A percentile compares a stretch with the other conserved stretches of the same genome.
These are phyloP conservation scores for Macrotus californicus DNA, from an alignment of 2,113 vertebrate species.

Conservation along the genomic window DNA sequence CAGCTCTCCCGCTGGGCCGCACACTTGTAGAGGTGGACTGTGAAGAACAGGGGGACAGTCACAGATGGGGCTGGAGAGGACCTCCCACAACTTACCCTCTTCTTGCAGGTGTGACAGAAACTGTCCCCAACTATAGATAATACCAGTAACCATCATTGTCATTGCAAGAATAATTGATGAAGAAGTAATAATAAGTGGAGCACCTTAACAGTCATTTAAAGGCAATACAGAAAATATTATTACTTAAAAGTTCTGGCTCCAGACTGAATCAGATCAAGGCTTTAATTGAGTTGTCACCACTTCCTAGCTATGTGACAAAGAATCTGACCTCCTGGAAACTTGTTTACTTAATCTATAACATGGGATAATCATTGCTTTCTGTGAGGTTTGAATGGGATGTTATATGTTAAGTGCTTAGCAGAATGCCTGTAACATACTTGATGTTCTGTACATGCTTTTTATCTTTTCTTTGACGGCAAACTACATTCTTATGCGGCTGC, in stretches of 20 bases:
- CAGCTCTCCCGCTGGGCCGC: slow-evolving; percentile 97
- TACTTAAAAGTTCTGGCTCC: background rate
- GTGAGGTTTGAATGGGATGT: background rate
- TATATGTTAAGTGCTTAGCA: background rate
- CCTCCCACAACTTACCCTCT: background rate
- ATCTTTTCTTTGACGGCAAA: background rate
- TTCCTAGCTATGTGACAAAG: background rate
- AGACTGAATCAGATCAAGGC: background rate
- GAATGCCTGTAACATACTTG: background rate
- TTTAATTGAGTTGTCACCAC: background rate
- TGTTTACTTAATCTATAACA: background rate
- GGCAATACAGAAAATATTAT: background rate
- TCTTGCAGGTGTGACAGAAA: background rate
- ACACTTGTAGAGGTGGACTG: slow-evolving; percentile 98
- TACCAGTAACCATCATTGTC: too few species aligned
- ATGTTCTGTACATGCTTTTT: background rate
- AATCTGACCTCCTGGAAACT: background rate
- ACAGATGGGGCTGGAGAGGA: background rate
- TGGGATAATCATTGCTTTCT: background rate
- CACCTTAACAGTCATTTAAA: background rate
- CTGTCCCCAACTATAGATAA: rapidly evolving
- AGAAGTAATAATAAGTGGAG: background rate
- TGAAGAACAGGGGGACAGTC: background rate
- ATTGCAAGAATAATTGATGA: background rate
- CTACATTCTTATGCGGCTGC: background rate